These are phyloP conservation scores for Pissodes strobi DNA, from an alignment of 1,140 invertebrate species.

Conservation along the genomic window DNA sequence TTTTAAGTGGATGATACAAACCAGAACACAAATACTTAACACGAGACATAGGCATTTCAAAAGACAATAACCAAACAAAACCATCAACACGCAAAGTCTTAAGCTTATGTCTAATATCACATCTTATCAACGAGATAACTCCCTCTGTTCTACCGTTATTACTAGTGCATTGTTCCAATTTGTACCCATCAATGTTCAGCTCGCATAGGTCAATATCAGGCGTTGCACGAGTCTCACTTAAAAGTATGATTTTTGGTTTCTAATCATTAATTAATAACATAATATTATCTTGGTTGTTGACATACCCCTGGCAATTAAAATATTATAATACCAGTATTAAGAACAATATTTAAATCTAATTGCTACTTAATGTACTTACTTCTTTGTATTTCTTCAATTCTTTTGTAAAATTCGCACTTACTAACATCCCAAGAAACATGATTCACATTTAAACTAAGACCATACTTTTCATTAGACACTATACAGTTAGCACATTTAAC, in stretches of 20 bases:
- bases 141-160: slow-evolving; percentile 2
- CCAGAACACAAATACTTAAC: neutral
- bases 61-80: no score
- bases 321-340: neutral
- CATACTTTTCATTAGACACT: slow-evolving; percentile 19
- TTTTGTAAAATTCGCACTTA: neutral
- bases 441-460: slow-evolving; percentile 20
- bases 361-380: slow-evolving; percentile 11
- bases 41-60: no score
- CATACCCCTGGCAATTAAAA: slow-evolving; percentile 6
- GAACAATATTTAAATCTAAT: neutral
- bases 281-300: neutral
- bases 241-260: slow-evolving; percentile 3
- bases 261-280: slow-evolving; percentile 1
- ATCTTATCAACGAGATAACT: slow-evolving; percentile 4
- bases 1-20: neutral
- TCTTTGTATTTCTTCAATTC: neutral
- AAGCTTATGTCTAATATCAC: neutral
- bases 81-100: neutral
- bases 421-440: slow-evolving; percentile 12
- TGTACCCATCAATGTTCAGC: slow-evolving; percentile 1
- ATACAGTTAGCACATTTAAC: slow-evolving; percentile 22
- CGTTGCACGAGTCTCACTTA: slow-evolving; percentile 3
- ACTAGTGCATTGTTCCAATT: slow-evolving; percentile 1
- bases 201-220: neutral